Percentiles rank a stretch among this genome's conserved stretches.
Conservation (phyloP, 37 sponge, comb jelly and placozoan genomes). For the Ianthella basta region DNA sequence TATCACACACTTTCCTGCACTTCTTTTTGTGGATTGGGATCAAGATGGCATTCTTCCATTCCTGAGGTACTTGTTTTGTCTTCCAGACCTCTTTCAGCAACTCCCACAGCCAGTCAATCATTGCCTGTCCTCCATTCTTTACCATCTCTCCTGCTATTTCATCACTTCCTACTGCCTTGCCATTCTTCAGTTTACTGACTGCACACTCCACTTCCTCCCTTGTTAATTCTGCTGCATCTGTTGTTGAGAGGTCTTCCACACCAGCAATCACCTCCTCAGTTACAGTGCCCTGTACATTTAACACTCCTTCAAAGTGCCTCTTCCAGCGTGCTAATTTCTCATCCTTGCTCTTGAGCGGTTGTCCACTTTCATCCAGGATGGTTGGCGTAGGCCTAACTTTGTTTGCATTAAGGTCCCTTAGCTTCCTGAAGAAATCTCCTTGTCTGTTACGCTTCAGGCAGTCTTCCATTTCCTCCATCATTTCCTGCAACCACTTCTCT, state of each 20-base stretch:
- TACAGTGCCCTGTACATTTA: constrained; percentile 26
- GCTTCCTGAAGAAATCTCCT: constrained; percentile 14
- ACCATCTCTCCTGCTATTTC: too few species aligned
- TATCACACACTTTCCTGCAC: too few species aligned
- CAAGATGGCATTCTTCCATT: too few species aligned
- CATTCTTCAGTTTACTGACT: too few species aligned
- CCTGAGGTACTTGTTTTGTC: too few species aligned
- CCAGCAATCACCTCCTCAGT: constrained; percentile 21
- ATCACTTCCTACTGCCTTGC: too few species aligned
- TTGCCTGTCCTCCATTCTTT: too few species aligned
- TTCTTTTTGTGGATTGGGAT: too few species aligned
- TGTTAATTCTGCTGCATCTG: constrained; percentile 24
- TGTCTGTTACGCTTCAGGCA: constrained; percentile 12
- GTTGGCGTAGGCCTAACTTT: constrained; percentile 3
- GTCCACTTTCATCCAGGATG: constrained; percentile 33
- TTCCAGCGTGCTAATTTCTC: neutral
- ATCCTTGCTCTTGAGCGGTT: neutral
- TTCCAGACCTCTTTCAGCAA: too few species aligned
- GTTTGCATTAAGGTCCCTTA: constrained; percentile 19
- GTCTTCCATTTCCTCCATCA: constrained; percentile 33
- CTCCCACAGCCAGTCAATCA: too few species aligned
- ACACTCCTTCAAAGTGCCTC: constrained; percentile 27
- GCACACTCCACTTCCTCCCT: constrained; percentile 23
- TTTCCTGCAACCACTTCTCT: constrained; percentile 2
- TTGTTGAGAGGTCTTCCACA: constrained; percentile 12